Conservation (phyloP, 2,113 vertebrate genomes). For the Atlantisia rogersi region DNA sequence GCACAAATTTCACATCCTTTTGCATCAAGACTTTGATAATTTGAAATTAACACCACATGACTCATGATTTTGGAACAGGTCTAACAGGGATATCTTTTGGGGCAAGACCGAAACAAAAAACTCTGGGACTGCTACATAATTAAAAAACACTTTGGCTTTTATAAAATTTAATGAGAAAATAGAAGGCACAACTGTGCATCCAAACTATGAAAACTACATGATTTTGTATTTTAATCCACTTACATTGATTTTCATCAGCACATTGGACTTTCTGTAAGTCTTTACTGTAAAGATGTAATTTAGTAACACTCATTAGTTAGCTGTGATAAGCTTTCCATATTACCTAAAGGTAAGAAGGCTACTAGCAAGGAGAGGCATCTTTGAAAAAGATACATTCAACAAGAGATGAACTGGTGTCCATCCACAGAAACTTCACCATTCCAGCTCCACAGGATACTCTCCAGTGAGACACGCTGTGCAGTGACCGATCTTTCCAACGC, state of each 20-base stretch:
- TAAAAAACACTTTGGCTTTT: constrained; percentile 44
- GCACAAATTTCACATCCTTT: neutral
- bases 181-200: constrained; percentile 40
- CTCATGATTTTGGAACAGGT: neutral
- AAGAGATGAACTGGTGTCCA: neutral
- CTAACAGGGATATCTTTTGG: neutral
- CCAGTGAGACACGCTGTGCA: constrained; percentile 96
- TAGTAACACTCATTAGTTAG: constrained; percentile 19
- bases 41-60: neutral
- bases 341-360: neutral
- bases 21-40: neutral
- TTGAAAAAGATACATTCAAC: constrained; percentile 26
- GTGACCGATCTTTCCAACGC: constrained; percentile 77
- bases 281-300: neutral
- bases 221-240: constrained; percentile 29
- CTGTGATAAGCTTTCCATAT: neutral
- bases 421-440: constrained; percentile 83
- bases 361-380: neutral
- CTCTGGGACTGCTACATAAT: constrained; percentile 3
- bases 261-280: neutral
- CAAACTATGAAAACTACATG: neutral
- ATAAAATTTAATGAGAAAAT: constrained; percentile 1
- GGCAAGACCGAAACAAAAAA: neutral
- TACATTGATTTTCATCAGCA: neutral
- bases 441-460: constrained; percentile 92